Conservation (phyloP, 2,888 invertebrate genomes). For the Eristalis intricaria region DNA sequence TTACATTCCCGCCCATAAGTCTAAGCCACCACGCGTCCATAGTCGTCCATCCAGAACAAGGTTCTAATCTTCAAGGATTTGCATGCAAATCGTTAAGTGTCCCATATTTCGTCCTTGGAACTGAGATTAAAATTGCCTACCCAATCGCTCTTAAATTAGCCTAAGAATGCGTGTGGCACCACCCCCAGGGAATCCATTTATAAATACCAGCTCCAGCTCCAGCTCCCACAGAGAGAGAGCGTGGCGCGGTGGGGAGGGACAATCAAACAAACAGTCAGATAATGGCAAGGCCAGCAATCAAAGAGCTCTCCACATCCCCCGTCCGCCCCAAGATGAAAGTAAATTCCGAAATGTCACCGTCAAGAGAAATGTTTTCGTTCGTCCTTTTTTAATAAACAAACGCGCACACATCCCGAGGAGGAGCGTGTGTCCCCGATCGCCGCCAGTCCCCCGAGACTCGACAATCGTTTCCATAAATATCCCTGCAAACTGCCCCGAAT, state of each 20-base stretch:
- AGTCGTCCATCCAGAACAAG: not conserved
- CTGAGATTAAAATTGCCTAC: not conserved
- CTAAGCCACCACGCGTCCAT: too few species aligned
- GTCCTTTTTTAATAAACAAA: not conserved
- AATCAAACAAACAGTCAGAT: not conserved
- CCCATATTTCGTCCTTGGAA: not conserved
- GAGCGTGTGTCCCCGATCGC: not conserved
- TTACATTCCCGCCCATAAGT: too few species aligned
- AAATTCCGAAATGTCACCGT: not conserved
- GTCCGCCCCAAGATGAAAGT: not conserved
- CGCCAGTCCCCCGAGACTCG: not conserved
- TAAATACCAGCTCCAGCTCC: not conserved
- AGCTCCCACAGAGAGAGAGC: not conserved
- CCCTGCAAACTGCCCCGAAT: not conserved
- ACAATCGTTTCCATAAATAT: not conserved
- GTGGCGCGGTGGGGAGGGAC: too few species aligned
- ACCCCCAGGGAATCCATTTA: not conserved
- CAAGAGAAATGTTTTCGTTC: not conserved
- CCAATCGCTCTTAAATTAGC: not conserved
- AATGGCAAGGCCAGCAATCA: not conserved
- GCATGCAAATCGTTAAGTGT: not conserved
- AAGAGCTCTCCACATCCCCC: not conserved
- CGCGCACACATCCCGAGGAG: not conserved
- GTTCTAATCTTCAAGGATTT: not conserved
- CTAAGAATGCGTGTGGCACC: not conserved